Evolutionary conservation across 1,140 invertebrate species (phyloP).

Genomic region (Tetragnatha versicolor): DNA sequence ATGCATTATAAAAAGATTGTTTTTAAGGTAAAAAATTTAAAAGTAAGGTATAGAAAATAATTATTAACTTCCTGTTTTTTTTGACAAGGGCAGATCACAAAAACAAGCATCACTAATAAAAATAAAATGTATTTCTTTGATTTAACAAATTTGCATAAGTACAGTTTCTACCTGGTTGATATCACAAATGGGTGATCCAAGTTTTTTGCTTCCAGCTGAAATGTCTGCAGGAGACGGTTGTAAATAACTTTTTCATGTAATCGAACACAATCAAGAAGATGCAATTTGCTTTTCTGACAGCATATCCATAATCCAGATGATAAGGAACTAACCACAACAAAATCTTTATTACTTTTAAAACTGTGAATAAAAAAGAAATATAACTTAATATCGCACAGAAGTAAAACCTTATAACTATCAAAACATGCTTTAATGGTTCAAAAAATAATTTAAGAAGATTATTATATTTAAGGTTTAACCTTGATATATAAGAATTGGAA

Average conservation of each 20-base stretch:
- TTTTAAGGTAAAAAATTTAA: neutral
- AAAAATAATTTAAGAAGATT: neutral
- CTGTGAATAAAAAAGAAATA: neutral
- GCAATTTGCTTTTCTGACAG: conserved; percentile 3
- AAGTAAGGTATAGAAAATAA: neutral
- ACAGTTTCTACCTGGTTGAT: neutral
- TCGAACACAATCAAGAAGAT: conserved; percentile 29
- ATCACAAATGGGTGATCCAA: conserved; percentile 4
- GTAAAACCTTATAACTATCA: neutral
- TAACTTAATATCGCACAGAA: neutral
- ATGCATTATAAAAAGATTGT: neutral
- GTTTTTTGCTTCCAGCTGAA: conserved; percentile 12
- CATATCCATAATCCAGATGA: conserved; percentile 44
- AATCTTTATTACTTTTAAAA: neutral
- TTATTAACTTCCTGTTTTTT: neutral
- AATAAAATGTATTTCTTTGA: neutral
- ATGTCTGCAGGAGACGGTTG: conserved; percentile 26
- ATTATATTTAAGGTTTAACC: neutral
- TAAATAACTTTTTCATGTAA: conserved; percentile 43
- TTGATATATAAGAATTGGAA: neutral
- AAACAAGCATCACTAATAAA: neutral
- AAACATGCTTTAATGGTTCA: neutral
- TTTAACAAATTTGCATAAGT: neutral
- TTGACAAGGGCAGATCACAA: no score
- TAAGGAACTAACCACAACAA: conserved; percentile 7